A percentile compares a stretch with the other conserved stretches of the same genome.
phyloP scores from a whole-genome alignment of 1,140 invertebrate genomes.

The Rhagoletis zephyria region DNA sequence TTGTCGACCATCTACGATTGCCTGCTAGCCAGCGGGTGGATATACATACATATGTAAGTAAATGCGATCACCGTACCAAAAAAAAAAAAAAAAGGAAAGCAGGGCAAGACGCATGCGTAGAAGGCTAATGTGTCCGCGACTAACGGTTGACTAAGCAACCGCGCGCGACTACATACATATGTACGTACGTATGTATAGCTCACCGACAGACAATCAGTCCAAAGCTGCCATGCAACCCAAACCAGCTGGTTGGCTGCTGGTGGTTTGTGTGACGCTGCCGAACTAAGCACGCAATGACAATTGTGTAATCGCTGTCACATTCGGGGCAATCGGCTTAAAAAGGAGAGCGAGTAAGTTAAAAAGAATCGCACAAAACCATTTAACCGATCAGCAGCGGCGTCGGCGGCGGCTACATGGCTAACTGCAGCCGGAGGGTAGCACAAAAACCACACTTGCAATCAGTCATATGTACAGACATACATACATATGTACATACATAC shows the following conservation, averaged over 20 bases:
- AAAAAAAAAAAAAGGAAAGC: no score
- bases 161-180: no score
- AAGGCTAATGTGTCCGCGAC: constrained; percentile 4
- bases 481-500: no score
- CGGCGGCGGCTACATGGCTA: neutral
- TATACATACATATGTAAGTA: neutral
- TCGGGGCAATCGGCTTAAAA: neutral
- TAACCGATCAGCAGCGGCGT: neutral
- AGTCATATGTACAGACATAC: no score
- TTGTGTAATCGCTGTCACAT: constrained; percentile 13
- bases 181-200: neutral
- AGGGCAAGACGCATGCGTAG: neutral
- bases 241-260: neutral
- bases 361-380: neutral
- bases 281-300: constrained; percentile 9
- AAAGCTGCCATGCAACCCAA: neutral
- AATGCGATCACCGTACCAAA: neutral
- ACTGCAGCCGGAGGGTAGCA: neutral
- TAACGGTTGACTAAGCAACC: neutral
- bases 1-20: neutral
- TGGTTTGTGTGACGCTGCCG: neutral
- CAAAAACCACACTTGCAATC: neutral
- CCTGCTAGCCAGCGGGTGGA: neutral
- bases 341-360: neutral
- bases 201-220: neutral